These are phyloP conservation scores for Callyntrura guangdongensis DNA, from an alignment of 2,888 invertebrate genomes.

Conservation along the genomic window DNA sequence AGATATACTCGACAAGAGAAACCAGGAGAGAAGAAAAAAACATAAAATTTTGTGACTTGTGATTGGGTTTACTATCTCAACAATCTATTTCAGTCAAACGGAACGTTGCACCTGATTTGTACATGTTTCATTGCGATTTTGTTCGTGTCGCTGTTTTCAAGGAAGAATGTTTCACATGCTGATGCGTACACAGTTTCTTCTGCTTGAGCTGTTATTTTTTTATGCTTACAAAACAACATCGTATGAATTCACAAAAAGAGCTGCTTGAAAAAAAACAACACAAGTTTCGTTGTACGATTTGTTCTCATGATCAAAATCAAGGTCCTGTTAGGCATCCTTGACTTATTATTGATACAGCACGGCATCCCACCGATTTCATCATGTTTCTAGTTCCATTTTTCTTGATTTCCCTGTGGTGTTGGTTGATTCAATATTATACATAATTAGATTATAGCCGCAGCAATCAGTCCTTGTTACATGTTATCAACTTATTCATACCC, in stretches of 20 bases:
- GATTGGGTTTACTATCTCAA: too few species aligned
- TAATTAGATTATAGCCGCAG: slow-evolving; percentile 45
- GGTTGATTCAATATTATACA: not conserved
- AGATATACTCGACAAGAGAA: too few species aligned
- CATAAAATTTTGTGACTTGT: too few species aligned
- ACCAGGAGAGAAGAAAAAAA: too few species aligned
- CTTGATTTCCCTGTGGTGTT: not conserved
- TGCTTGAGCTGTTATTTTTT: too few species aligned
- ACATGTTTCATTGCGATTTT: not conserved
- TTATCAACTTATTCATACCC: too few species aligned
- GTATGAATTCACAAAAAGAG: not conserved
- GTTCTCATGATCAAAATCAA: slow-evolving; percentile 70
- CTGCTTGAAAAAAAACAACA: too few species aligned
- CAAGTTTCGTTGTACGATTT: not conserved
- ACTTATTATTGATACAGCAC: slow-evolving; percentile 58
- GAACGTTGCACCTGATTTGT: slow-evolving; percentile 10
- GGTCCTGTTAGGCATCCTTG: slow-evolving; percentile 74
- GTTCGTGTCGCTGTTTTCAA: not conserved
- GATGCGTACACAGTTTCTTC: too few species aligned
- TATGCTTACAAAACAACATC: not conserved
- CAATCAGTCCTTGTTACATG: slow-evolving; percentile 12
- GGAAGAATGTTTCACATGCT: not conserved
- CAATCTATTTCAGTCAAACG: too few species aligned
- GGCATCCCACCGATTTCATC: slow-evolving; percentile 57
- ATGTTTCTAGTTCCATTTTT: slow-evolving; percentile 42